Evolutionary conservation across 2,797 vertebrate species (phyloP).

Genomic region (Falco rusticolus): DNA sequence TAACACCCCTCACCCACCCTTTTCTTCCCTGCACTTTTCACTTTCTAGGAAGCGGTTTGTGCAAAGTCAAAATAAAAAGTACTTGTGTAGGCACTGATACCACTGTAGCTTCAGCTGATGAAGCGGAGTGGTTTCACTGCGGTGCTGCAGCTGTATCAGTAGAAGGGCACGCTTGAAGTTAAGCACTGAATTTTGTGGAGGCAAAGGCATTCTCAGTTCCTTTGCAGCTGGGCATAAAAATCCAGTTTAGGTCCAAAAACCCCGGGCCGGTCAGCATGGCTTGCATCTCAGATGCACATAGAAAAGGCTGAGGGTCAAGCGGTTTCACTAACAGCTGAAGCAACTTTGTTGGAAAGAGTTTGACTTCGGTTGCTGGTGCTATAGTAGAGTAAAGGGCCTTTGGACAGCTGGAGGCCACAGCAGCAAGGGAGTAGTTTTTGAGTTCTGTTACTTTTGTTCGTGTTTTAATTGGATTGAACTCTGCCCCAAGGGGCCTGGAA

Average conservation of each 20-base stretch:
- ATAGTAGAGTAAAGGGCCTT: neutral
- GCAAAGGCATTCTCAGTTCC: neutral
- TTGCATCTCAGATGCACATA: neutral
- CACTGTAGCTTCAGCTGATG: neutral
- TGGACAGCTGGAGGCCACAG: neutral
- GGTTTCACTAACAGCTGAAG: neutral
- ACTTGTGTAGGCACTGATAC: neutral
- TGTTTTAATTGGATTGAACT: constrained; percentile 5
- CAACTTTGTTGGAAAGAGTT: neutral
- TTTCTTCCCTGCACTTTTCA: neutral
- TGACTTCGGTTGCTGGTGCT: neutral
- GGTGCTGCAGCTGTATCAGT: neutral
- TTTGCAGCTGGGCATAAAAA: neutral
- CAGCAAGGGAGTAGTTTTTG: neutral
- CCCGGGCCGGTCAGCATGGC: neutral
- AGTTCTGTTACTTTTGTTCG: neutral
- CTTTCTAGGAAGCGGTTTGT: neutral
- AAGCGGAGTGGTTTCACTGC: neutral
- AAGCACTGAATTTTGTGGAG: neutral
- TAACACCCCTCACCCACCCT: neutral
- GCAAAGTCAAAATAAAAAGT: neutral
- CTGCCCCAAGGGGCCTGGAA: neutral
- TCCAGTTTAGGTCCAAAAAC: neutral
- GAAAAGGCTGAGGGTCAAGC: neutral
- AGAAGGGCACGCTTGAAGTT: neutral